Conservation (phyloP, 2,797 vertebrate genomes). For the Adelosebastes latens region DNA sequence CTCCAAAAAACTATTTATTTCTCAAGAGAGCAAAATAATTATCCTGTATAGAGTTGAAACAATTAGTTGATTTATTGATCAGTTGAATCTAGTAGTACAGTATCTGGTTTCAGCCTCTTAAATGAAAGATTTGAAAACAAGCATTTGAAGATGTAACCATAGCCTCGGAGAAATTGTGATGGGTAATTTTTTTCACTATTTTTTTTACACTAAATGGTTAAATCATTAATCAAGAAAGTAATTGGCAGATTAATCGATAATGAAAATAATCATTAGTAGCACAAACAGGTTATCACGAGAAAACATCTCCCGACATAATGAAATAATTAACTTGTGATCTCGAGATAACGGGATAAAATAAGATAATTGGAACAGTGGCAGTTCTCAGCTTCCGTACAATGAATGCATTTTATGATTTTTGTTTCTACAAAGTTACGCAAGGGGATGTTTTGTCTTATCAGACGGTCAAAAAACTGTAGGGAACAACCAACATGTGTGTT, state of each 20-base stretch:
- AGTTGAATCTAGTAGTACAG: background rate
- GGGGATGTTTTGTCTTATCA: constrained; percentile 1
- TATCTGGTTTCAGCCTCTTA: too few relatives aligned
- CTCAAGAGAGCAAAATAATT: background rate
- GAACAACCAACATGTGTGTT: constrained; percentile 5
- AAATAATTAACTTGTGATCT: background rate
- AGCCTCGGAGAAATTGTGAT: background rate
- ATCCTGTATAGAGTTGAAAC: background rate
- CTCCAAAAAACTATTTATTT: background rate
- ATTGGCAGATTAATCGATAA: background rate
- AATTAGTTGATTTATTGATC: background rate
- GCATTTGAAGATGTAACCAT: background rate
- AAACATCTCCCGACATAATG: background rate
- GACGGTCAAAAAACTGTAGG: background rate
- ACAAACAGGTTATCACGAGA: background rate
- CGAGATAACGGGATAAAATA: background rate
- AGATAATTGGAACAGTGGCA: background rate
- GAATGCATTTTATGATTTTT: constrained; percentile 1
- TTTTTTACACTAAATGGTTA: background rate
- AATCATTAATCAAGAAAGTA: background rate
- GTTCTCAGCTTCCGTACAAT: background rate
- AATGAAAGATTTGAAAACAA: background rate
- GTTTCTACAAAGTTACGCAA: constrained; percentile 18
- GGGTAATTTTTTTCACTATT: background rate
- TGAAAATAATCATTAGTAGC: background rate